Evolutionary conservation across 2,113 vertebrate species (phyloP).

Genomic region (Monopterus albus): DNA sequence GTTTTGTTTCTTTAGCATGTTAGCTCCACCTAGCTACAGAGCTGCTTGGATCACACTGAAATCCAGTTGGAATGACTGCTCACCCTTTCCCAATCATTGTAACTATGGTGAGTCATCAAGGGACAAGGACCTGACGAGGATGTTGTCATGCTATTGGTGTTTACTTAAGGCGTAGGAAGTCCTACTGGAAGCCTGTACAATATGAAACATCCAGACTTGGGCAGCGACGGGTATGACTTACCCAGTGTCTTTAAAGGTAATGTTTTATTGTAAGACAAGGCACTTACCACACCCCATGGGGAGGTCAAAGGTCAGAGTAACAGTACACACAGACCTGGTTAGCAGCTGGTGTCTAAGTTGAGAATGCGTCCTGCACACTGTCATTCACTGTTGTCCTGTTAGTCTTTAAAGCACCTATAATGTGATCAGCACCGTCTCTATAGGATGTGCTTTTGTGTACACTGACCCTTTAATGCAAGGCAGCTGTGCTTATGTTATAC

Average conservation of each 20-base stretch:
- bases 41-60: slow-evolving; percentile 16
- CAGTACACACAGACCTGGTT: not conserved
- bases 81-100: slow-evolving; percentile 45
- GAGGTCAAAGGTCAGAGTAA: slow-evolving; percentile 5
- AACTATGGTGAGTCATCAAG: slow-evolving; percentile 67
- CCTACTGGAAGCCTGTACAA: not conserved
- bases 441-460: no score
- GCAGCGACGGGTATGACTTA: no score
- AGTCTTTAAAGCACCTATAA: slow-evolving; percentile 9
- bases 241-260: not conserved
- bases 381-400: slow-evolving; percentile 13
- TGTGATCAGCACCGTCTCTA: no score
- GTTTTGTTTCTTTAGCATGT: slow-evolving; percentile 14
- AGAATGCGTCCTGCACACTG: not conserved
- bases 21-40: slow-evolving; percentile 39
- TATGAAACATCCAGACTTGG: not conserved
- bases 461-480: slow-evolving; percentile 43
- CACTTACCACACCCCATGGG: not conserved
- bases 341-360: not conserved
- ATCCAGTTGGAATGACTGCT: slow-evolving; percentile 48
- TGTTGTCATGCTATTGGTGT: slow-evolving; percentile 43
- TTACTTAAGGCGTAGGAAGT: slow-evolving; percentile 18
- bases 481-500: not conserved
- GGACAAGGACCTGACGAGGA: slow-evolving; percentile 56
- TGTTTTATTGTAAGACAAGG: not conserved